Conservation (phyloP, 2,113 vertebrate species). For the Noctilio leporinus region DNA sequence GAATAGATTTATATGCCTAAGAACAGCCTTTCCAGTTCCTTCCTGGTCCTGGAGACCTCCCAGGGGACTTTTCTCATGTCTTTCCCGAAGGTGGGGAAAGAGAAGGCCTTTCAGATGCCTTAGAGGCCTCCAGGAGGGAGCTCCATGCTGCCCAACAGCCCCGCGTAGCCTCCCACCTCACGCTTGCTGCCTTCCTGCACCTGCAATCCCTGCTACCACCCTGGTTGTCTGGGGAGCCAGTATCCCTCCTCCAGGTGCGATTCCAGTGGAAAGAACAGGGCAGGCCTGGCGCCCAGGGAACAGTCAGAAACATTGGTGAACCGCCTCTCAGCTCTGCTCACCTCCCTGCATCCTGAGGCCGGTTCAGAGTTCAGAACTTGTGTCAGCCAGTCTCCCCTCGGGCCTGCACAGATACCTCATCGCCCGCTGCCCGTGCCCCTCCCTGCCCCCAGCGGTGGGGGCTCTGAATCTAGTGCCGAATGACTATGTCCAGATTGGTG, state of each 20-base stretch:
- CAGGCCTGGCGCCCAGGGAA: background rate
- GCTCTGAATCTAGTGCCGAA: slow-evolving; percentile 66
- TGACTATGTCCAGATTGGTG: slow-evolving; percentile 73
- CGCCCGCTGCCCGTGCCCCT: background rate
- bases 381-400: slow-evolving; percentile 21
- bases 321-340: background rate
- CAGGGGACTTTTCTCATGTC: background rate
- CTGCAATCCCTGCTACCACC: background rate
- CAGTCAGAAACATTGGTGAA: background rate
- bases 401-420: slow-evolving; percentile 73
- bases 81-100: background rate
- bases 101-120: background rate
- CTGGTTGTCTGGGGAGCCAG: background rate
- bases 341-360: slow-evolving; percentile 19
- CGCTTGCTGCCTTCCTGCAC: background rate
- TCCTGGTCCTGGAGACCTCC: background rate
- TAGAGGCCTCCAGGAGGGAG: background rate
- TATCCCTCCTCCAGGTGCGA: background rate
- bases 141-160: background rate
- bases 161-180: background rate
- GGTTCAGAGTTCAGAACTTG: slow-evolving; percentile 12
- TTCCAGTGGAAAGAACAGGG: background rate
- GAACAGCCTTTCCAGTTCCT: background rate
- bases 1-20: background rate
- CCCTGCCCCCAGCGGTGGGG: slow-evolving; percentile 1